Conservation (phyloP, 2,113 vertebrate genomes). For the Cricetomys ansorgei region DNA sequence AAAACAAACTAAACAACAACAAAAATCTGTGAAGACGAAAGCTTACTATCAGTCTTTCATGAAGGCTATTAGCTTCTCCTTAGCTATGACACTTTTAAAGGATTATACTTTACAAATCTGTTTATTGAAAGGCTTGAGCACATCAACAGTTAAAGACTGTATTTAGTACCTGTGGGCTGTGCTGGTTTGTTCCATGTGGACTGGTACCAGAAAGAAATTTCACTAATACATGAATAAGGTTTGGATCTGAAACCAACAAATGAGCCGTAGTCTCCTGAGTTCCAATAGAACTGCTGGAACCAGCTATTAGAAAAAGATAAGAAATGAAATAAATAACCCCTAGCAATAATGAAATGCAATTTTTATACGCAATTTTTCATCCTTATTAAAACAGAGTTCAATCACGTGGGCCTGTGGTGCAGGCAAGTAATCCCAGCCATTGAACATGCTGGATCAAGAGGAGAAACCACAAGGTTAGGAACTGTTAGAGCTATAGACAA, state of each 20-base stretch:
- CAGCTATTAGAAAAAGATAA: slow-evolving; percentile 81
- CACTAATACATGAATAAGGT: slow-evolving; percentile 96
- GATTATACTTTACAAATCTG: neutral
- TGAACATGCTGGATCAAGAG: too few relatives aligned
- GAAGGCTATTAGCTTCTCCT: neutral
- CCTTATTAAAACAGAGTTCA: neutral
- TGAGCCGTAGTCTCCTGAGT: slow-evolving; percentile 97
- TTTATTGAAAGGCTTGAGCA: neutral
- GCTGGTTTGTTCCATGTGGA: slow-evolving; percentile 97
- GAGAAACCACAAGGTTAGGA: neutral
- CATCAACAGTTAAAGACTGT: neutral
- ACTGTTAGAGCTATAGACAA: neutral
- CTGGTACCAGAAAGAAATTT: slow-evolving; percentile 98
- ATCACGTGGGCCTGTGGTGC: neutral
- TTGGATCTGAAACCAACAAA: slow-evolving; percentile 96
- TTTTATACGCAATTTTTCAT: neutral
- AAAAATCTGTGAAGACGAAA: slow-evolving; percentile 20
- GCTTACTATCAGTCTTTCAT: neutral
- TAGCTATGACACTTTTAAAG: neutral
- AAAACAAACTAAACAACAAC: neutral
- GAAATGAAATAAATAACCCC: neutral
- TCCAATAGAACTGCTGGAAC: slow-evolving; percentile 90
- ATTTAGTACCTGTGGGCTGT: slow-evolving; percentile 97
- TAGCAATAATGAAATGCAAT: neutral
- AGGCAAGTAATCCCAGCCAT: neutral